Evolutionary conservation across 2,113 vertebrate species (phyloP).

Genomic region (Cygnus buccinator): DNA sequence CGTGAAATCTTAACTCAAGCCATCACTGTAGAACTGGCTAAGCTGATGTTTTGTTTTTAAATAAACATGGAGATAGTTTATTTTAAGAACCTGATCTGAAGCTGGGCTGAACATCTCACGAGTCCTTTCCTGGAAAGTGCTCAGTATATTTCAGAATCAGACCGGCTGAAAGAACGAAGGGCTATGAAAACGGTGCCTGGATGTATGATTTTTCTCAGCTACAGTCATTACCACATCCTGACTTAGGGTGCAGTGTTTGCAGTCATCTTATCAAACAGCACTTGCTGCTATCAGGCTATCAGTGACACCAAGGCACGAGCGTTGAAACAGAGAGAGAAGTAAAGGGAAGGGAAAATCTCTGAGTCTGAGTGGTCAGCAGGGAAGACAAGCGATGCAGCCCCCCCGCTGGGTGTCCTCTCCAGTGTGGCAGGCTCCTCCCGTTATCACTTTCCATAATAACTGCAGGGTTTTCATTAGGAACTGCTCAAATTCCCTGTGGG

Average conservation of each 20-base stretch:
- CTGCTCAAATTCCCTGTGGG: background rate
- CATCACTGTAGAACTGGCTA: background rate
- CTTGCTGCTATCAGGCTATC: background rate
- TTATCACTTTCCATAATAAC: background rate
- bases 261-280: background rate
- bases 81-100: background rate
- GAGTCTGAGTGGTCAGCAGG: background rate
- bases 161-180: background rate
- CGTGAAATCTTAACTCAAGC: background rate
- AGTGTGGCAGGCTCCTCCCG: background rate
- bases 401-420: background rate
- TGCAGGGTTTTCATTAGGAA: background rate
- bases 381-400: background rate
- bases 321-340: background rate
- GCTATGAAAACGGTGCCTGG: background rate
- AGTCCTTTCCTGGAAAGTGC: slow-evolving; percentile 17
- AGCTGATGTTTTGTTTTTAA: background rate
- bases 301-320: background rate
- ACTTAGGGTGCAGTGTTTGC: background rate
- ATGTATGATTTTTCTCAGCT: background rate
- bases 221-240: slow-evolving; percentile 4
- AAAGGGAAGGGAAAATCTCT: background rate
- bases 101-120: background rate
- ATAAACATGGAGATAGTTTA: background rate
- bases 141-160: background rate